These are phyloP conservation scores for Styela clava DNA, from an alignment of 23 tunicate species.

Conservation along the genomic window DNA sequence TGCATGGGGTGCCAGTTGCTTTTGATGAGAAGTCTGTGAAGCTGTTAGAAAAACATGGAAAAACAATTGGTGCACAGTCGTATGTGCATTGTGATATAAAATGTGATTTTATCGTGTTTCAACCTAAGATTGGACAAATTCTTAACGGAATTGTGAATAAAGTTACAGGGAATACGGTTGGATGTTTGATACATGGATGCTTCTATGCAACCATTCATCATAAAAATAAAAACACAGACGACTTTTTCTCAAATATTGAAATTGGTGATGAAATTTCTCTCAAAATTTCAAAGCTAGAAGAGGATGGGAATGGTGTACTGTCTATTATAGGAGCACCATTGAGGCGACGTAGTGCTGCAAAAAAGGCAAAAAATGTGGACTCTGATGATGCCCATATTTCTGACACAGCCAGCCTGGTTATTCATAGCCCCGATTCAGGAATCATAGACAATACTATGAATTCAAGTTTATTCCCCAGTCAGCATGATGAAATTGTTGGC, in stretches of 20 bases:
- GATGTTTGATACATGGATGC: constrained; percentile 66
- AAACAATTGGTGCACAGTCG: constrained; percentile 45
- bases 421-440: background rate
- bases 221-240: background rate
- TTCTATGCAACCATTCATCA: constrained; percentile 44
- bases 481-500: too few species aligned
- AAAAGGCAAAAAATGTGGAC: background rate
- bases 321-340: constrained; percentile 36
- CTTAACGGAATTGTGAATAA: constrained; percentile 45
- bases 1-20: constrained; percentile 74
- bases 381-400: background rate
- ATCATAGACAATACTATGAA: background rate
- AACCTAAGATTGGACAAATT: constrained; percentile 44
- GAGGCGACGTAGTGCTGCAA: background rate
- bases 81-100: constrained; percentile 62
- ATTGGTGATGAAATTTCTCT: constrained; percentile 37
- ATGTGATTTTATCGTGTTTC: constrained; percentile 50
- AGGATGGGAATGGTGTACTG: constrained; percentile 64
- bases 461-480: background rate
- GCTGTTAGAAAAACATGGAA: constrained; percentile 38
- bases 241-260: background rate
- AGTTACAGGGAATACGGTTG: background rate
- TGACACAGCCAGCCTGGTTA: background rate
- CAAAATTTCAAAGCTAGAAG: constrained; percentile 44
- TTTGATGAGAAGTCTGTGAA: constrained; percentile 60